These are phyloP conservation scores for Manacus vitellinus DNA, from an alignment of 2,113 vertebrate species.

Conservation along the genomic window DNA sequence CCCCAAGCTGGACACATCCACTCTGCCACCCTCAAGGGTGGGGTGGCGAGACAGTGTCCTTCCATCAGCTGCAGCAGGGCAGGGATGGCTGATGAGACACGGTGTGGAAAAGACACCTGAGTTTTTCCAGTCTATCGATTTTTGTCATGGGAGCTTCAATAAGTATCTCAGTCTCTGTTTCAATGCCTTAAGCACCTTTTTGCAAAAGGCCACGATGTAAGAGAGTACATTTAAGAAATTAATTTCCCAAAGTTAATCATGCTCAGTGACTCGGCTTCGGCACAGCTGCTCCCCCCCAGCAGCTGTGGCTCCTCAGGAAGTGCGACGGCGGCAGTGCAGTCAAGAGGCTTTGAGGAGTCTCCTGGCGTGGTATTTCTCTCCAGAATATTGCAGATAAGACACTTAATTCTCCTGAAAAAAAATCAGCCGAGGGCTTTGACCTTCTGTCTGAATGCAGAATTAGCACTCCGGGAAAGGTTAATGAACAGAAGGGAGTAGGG, in stretches of 20 bases:
- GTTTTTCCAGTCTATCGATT: not conserved
- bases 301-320: not conserved
- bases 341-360: not conserved
- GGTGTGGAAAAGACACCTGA: not conserved
- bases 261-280: not conserved
- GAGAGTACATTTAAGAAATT: not conserved
- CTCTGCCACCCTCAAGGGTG: fast-evolving
- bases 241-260: not conserved
- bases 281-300: not conserved
- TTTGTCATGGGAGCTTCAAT: not conserved
- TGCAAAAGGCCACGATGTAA: not conserved
- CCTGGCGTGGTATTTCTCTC: not conserved
- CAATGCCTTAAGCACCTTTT: not conserved
- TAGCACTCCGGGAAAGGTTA: conserved; percentile 42
- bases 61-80: not conserved
- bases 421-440: conserved; percentile 24
- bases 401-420: not conserved
- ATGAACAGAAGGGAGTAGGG: not conserved
- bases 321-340: not conserved
- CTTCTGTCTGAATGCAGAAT: not conserved
- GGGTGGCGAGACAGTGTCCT: not conserved
- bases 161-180: not conserved
- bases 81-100: not conserved
- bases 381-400: not conserved
- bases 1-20: fast-evolving